Percentiles rank a stretch among this genome's conserved stretches.
phyloP scores from a whole-genome alignment of 2,797 vertebrate genomes.

The Halcyon chelicuti region DNA sequence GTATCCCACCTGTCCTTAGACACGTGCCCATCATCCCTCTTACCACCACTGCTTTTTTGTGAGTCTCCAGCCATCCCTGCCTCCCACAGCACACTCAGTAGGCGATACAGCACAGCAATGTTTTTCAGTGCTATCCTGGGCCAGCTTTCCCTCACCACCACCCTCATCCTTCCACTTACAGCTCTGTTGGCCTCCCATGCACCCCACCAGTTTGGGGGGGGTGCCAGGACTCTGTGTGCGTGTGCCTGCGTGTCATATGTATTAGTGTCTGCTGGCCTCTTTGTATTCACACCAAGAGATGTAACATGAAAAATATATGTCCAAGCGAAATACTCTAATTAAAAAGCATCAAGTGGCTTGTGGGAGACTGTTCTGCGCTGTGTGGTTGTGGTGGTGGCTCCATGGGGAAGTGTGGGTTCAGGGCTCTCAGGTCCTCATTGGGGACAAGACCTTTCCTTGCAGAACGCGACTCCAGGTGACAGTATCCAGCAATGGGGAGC shows the following conservation, averaged over 20 bases:
- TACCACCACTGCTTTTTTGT: background rate
- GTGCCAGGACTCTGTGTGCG: background rate
- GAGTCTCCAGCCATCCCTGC: background rate
- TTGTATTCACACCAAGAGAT: slow-evolving; percentile 8
- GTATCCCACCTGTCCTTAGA: background rate
- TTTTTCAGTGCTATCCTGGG: background rate
- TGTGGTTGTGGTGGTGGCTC: background rate
- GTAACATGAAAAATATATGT: slow-evolving; percentile 28
- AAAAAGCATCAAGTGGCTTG: slow-evolving; percentile 38
- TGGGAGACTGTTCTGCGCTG: slow-evolving; percentile 1
- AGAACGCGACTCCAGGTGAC: background rate
- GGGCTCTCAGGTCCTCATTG: fast-evolving
- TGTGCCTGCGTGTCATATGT: slow-evolving; percentile 50
- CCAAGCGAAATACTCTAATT: slow-evolving; percentile 31
- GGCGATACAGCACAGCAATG: background rate
- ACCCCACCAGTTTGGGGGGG: background rate
- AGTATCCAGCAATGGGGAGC: background rate
- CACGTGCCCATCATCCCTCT: background rate
- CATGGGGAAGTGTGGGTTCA: background rate
- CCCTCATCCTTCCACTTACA: background rate
- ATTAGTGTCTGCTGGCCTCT: slow-evolving; percentile 21
- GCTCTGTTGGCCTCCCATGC: background rate
- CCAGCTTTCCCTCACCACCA: background rate
- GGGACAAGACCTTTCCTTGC: background rate
- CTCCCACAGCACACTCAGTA: background rate